These are phyloP conservation scores for Cottus gobio DNA, from an alignment of 2,113 vertebrate genomes.

Conservation along the genomic window DNA sequence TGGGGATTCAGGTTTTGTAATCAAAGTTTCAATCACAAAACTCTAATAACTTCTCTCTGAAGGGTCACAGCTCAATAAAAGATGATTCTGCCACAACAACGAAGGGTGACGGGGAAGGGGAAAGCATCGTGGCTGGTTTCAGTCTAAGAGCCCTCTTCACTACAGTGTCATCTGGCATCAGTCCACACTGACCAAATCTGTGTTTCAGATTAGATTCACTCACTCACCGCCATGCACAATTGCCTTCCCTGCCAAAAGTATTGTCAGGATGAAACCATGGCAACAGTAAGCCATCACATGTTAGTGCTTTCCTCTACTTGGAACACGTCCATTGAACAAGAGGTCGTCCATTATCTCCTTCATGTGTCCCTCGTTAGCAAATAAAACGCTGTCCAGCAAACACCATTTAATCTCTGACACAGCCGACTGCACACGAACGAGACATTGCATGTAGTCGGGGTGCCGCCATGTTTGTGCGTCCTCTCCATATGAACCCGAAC, in stretches of 20 bases:
- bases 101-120: background rate
- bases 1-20: background rate
- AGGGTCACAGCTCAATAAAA: background rate
- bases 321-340: conserved; percentile 25
- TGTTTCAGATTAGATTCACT: conserved; percentile 18
- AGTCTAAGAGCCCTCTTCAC: conserved; percentile 13
- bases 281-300: conserved; percentile 55
- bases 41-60: background rate
- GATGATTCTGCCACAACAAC: background rate
- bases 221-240: conserved; percentile 33
- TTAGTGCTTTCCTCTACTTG: conserved; percentile 5
- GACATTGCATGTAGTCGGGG: background rate
- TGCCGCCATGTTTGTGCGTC: conserved; percentile 15
- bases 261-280: conserved; percentile 72
- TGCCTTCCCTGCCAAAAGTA: conserved; percentile 33
- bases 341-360: conserved; percentile 40
- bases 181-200: conserved; percentile 27
- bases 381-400: conserved; percentile 35
- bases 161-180: conserved; percentile 17
- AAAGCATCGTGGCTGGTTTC: conserved; percentile 11
- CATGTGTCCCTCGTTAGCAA: conserved; percentile 24
- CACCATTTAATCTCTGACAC: conserved; percentile 6
- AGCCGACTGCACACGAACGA: background rate
- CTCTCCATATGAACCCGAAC: conserved; percentile 14
- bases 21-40: background rate